Evolutionary conservation across 1,140 invertebrate genomes (phyloP), one percentile per base, ranked within the genome.

Genomic region (Drosophila busckii): DNA sequence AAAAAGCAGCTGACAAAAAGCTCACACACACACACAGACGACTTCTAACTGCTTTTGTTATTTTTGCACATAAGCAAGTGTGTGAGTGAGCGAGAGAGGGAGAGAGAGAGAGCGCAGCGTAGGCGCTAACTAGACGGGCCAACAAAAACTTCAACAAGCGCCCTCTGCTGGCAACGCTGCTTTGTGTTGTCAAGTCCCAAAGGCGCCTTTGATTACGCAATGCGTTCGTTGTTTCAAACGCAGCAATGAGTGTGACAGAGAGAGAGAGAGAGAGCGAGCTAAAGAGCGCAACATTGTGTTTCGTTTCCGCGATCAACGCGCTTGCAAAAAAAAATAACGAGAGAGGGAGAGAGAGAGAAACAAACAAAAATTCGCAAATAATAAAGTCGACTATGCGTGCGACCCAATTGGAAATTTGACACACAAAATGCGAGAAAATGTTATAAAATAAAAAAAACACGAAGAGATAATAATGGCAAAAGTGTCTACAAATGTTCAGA

Each of bases 271-370:
- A 44, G 8, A 49, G 15, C 31, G 38, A 41, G 16, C 29, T 49
- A 25, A 19, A 70, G 45, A 66, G 55, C 20, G 12, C 20, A 42
- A 5, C 29, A 52, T 62, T 82, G 75, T 70, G 76, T 75, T 83
- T 82, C 76, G 70, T 82, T 82, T 83, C 70, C 76, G 76, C 67
- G 76, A 83, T 82, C 76, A 62, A 62, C 66, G 70, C 44, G 60
- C 48, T 62, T 34, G 71, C 60, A 38, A 61, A 69, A 70, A 64
- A 59, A 37, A 65, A 66, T 29, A 46, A 26, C 4, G 37, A 45
- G 2, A 35, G 15, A 10, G 49, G 45, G 28, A 55, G 20, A 44
- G 17, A 9, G 37, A 25, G 0, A 45, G 13, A 49, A 10, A 17
- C 4, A 38, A 17, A 41, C 41, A 70, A 54, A 78, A 73, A 80